Conservation (phyloP, 2,888 invertebrate genomes). For the Laothoe populi region DNA sequence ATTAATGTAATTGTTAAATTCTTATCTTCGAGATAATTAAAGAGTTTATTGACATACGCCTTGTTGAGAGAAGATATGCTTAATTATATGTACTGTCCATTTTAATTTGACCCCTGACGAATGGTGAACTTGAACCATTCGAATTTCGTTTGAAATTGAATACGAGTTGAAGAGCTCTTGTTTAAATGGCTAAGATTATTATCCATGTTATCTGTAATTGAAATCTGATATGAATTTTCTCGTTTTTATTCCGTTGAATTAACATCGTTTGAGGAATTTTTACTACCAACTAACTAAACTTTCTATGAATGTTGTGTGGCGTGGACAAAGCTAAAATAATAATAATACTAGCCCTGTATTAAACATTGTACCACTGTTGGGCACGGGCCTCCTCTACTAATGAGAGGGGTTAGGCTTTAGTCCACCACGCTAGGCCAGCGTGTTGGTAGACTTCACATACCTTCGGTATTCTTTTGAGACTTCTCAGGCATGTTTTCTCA, state of each 20-base stretch:
- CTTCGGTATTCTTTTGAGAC: too few species aligned
- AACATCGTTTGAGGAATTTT: conserved; percentile 28
- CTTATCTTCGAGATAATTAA: conserved; percentile 51
- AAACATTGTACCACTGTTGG: too few species aligned
- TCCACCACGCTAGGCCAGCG: too few species aligned
- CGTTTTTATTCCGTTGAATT: conserved; percentile 34
- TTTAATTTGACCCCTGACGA: conserved; percentile 44
- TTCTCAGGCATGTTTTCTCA: too few species aligned
- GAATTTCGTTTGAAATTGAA: conserved; percentile 33
- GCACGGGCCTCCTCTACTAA: too few species aligned
- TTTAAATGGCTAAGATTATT: conserved; percentile 48
- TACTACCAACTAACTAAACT: neutral
- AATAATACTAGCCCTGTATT: neutral
- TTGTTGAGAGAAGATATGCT: conserved; percentile 36
- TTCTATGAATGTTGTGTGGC: too few species aligned
- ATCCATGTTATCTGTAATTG: conserved; percentile 63
- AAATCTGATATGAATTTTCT: conserved; percentile 59
- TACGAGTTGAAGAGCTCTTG: conserved; percentile 34
- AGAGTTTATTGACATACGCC: conserved; percentile 47
- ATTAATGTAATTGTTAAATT: conserved; percentile 25
- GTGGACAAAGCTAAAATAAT: neutral
- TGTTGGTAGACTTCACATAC: too few species aligned
- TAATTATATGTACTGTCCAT: conserved; percentile 41
- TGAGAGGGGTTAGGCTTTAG: too few species aligned
- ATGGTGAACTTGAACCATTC: conserved; percentile 40